These are phyloP conservation scores for Mesocricetus auratus DNA, from an alignment of 2,113 vertebrate genomes.

Conservation along the genomic window DNA sequence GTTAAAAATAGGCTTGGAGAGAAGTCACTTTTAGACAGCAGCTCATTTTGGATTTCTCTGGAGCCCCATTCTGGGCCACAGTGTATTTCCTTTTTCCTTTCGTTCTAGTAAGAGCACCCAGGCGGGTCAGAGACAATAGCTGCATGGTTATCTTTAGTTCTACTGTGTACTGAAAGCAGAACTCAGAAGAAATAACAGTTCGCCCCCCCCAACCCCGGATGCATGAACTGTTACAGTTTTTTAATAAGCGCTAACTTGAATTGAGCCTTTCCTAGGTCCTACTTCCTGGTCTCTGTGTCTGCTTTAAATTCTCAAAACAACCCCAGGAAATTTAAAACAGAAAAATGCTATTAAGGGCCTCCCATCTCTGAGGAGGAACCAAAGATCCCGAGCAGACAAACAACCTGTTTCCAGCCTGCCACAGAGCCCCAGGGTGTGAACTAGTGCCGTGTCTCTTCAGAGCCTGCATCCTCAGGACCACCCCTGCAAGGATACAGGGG, in stretches of 20 bases:
- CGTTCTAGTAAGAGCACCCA: constrained; percentile 71
- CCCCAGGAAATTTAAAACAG: neutral
- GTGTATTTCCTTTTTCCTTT: constrained; percentile 79
- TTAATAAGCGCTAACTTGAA: constrained; percentile 30
- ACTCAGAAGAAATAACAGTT: constrained; percentile 72
- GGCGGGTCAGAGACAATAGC: constrained; percentile 64
- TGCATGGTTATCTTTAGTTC: constrained; percentile 74
- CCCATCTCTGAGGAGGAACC: neutral
- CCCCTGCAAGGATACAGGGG: neutral
- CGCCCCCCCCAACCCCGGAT: neutral
- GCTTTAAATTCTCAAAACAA: constrained; percentile 55
- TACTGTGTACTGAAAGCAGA: constrained; percentile 74
- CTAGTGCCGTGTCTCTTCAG: neutral
- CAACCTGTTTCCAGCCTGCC: constrained; percentile 15
- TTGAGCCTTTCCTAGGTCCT: neutral
- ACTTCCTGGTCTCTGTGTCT: neutral
- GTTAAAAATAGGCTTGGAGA: constrained; percentile 88
- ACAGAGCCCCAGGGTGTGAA: neutral
- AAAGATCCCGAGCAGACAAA: neutral
- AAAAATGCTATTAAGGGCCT: constrained; percentile 27
- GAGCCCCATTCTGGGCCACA: constrained; percentile 77
- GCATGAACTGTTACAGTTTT: constrained; percentile 38
- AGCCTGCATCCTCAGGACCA: neutral
- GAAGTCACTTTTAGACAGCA: constrained; percentile 83
- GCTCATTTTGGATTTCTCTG: constrained; percentile 85